These are phyloP conservation scores for Drosophila stalkeri DNA, from an alignment of 2,888 invertebrate species.

Conservation along the genomic window DNA sequence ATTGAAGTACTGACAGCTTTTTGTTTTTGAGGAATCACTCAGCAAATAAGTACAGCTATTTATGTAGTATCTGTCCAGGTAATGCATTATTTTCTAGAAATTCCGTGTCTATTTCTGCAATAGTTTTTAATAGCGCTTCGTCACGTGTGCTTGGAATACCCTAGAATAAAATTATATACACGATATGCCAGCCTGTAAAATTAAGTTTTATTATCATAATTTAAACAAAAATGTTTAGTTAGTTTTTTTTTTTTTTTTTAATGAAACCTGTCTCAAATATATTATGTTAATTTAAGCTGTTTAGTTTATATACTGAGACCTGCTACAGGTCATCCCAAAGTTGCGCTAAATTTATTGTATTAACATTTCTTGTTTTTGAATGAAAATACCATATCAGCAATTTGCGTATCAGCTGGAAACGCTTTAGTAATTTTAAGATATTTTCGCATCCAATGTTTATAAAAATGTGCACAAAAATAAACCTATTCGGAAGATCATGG, in stretches of 20 bases:
- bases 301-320: not conserved
- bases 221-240: not conserved
- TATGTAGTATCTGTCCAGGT: slow-evolving; percentile 26
- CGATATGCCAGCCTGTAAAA: not conserved
- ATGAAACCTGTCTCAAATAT: not conserved
- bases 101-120: slow-evolving; percentile 28
- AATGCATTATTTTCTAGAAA: slow-evolving; percentile 26
- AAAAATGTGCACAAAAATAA: slow-evolving; percentile 47
- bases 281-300: not conserved
- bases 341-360: not conserved
- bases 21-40: slow-evolving; percentile 14
- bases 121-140: slow-evolving; percentile 31
- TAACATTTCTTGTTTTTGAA: slow-evolving; percentile 43
- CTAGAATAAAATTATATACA: not conserved
- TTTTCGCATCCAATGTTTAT: slow-evolving; percentile 55
- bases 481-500: slow-evolving; percentile 47
- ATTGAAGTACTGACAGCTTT: not conserved
- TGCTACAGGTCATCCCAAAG: slow-evolving; percentile 8
- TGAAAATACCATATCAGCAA: slow-evolving; percentile 59
- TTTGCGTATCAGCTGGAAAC: slow-evolving; percentile 50
- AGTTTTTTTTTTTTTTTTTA: not conserved
- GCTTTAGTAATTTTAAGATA: slow-evolving; percentile 48
- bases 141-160: slow-evolving; percentile 36
- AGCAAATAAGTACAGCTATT: slow-evolving; percentile 6
- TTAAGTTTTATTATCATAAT: not conserved